Evolutionary conservation across 2,113 vertebrate genomes (phyloP).

Genomic region (Semnornis frantzii): DNA sequence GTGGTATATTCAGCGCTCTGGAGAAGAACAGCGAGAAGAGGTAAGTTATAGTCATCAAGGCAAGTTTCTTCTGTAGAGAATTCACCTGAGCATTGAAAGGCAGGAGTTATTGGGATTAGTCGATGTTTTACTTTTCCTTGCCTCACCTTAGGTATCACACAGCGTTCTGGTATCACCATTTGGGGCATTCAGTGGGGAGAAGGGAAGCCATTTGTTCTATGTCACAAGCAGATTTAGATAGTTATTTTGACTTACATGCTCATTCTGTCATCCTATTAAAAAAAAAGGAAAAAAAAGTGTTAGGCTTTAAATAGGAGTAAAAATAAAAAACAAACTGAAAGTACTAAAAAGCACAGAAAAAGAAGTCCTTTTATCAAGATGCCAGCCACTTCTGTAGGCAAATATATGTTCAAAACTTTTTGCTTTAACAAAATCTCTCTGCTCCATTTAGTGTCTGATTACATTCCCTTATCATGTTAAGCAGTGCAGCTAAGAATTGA

Average conservation of each 20-base stretch:
- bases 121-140: conserved; percentile 23
- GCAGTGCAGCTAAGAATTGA: not conserved
- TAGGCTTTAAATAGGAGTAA: not conserved
- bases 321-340: conserved; percentile 1
- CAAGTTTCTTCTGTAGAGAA: conserved; percentile 15
- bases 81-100: conserved; percentile 18
- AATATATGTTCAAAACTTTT: not conserved
- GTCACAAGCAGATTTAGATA: not conserved
- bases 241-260: not conserved
- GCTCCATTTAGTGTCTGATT: not conserved
- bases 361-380: not conserved
- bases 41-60: conserved; percentile 75
- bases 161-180: conserved; percentile 34
- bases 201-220: conserved; percentile 2
- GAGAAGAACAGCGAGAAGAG: conserved; percentile 90
- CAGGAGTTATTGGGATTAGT: conserved; percentile 26
- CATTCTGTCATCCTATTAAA: not conserved
- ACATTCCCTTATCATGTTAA: not conserved
- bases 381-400: not conserved
- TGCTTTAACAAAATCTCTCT: not conserved
- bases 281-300: not conserved
- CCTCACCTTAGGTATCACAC: conserved; percentile 24
- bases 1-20: conserved; percentile 89
- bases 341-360: not conserved
- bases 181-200: not conserved